A percentile compares a stretch with the other conserved stretches of the same genome.
These are phyloP conservation scores for Phrynocephalus guinanensis DNA, from an alignment of 2,797 vertebrate species.

Conservation along the genomic window DNA sequence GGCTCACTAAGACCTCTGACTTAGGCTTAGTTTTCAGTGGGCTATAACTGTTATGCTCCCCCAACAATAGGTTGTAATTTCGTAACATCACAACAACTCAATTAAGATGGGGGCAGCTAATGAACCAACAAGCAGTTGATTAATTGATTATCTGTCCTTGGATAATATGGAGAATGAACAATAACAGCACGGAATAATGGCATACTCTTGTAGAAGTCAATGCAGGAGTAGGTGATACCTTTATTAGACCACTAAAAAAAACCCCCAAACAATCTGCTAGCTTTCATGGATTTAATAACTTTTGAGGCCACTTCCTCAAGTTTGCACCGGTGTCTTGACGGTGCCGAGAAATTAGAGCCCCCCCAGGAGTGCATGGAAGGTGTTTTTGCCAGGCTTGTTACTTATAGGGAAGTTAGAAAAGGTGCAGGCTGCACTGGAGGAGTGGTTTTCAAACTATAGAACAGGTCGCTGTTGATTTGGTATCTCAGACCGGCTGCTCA, in stretches of 20 bases:
- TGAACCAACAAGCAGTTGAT: background rate
- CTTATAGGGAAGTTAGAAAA: no score
- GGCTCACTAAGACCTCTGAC: background rate
- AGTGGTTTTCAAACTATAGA: no score
- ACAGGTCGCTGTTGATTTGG: no score
- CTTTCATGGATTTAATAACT: no score
- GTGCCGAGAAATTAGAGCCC: no score
- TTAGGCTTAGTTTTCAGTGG: background rate
- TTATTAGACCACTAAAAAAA: background rate
- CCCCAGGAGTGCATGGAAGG: no score
- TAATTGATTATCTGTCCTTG: background rate
- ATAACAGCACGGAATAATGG: background rate
- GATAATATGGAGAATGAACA: background rate
- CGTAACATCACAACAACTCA: background rate
- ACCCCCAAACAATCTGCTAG: background rate
- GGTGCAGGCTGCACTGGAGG: no score
- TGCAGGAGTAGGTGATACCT: background rate
- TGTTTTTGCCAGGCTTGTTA: no score
- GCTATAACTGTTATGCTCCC: background rate
- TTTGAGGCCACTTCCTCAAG: no score
- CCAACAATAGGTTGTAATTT: background rate
- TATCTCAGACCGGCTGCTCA: no score
- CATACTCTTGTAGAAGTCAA: background rate
- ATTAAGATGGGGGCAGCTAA: background rate
- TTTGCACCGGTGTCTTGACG: no score